These are phyloP conservation scores for Madoqua kirkii DNA, from an alignment of 2,113 vertebrate species.

Conservation along the genomic window DNA sequence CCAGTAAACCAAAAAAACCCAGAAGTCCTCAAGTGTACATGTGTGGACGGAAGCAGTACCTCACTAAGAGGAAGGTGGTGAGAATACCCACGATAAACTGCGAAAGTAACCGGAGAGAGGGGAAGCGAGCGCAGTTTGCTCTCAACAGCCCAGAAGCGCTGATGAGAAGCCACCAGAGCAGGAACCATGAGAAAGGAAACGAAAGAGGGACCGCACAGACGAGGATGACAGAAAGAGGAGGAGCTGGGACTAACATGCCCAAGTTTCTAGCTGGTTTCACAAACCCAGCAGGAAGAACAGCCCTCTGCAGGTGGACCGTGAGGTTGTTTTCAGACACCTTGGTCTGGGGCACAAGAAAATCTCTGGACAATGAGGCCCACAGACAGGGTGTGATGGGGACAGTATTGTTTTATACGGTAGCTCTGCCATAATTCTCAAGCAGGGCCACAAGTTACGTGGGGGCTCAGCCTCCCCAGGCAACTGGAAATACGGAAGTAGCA, in stretches of 20 bases:
- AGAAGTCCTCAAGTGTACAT: fast-evolving
- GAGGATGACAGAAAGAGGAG: neutral
- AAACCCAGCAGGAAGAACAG: neutral
- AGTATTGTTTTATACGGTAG: neutral
- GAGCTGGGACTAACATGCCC: neutral
- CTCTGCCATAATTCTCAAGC: neutral
- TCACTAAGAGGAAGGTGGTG: neutral
- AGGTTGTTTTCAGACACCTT: fast-evolving
- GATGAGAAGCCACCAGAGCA: neutral
- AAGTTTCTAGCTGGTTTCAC: neutral
- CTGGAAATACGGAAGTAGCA: neutral
- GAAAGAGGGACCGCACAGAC: no score
- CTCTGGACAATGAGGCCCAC: neutral
- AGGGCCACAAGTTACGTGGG: neutral
- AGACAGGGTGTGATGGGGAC: no score
- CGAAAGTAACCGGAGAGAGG: neutral
- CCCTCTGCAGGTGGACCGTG: neutral
- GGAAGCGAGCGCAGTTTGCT: neutral
- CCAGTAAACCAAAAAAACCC: neutral
- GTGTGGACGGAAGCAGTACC: neutral
- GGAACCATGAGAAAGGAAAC: neutral
- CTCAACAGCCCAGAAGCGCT: neutral
- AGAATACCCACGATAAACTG: neutral
- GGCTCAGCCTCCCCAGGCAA: neutral
- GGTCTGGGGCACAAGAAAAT: neutral